Conservation (phyloP, 2,797 vertebrate genomes). For the Halcyon smyrnensis region DNA sequence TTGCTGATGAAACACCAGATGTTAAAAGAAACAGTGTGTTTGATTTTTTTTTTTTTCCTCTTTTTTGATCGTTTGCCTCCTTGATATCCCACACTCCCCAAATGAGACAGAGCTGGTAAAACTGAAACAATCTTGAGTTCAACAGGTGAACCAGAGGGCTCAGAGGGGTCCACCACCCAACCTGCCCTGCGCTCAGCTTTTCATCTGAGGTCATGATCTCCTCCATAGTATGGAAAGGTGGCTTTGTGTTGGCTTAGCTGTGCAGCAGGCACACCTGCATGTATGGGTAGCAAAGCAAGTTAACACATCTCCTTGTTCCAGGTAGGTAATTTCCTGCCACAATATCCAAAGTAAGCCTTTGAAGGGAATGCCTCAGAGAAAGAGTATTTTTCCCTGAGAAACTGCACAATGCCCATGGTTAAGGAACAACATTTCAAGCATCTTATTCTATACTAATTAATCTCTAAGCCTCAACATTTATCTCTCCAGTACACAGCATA, state of each 20-base stretch:
- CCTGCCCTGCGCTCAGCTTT: background rate
- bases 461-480: conserved; percentile 66
- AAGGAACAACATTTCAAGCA: conserved; percentile 73
- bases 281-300: background rate
- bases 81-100: background rate
- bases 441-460: conserved; percentile 78
- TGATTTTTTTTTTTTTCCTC: background rate
- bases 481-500: conserved; percentile 73
- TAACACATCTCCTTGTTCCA: background rate
- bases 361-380: background rate
- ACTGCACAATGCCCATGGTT: conserved; percentile 27
- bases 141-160: background rate
- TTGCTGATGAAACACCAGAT: background rate
- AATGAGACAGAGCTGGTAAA: background rate
- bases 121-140: background rate
- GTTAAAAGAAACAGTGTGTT: background rate
- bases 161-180: background rate
- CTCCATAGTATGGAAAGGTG: background rate
- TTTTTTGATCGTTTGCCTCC: background rate
- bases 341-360: background rate
- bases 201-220: background rate
- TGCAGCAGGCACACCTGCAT: background rate
- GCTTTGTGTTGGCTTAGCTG: background rate
- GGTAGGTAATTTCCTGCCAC: background rate
- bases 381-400: background rate